Evolutionary conservation across 2,113 vertebrate genomes (phyloP), one percentile per base, ranked within the genome.

Genomic region (Pimephales promelas): DNA sequence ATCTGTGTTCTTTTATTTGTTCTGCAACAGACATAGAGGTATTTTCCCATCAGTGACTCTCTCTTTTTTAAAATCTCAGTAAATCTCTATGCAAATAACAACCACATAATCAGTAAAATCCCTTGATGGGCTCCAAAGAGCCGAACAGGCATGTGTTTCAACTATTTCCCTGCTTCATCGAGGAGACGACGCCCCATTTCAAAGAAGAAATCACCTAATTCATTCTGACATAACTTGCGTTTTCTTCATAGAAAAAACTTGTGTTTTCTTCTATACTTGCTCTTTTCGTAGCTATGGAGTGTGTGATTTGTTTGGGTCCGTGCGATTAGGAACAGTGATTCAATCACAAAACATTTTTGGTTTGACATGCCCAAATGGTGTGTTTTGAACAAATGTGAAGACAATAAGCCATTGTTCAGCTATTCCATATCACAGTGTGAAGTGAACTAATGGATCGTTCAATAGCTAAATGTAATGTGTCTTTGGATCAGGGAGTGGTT

Each of bases 351-450:
- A 82, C 71, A 81, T 76, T 71, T 83, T 85, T 80, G 61, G 31
- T 64, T 43, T 77, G 86, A 82, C 72, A 70, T 56, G 62, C 62
- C 62, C 83, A 82, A 80, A 49, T 47, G 86, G 81, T 70, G 34
- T 85, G 83, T 87, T 78, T 82, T 85, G 75, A 64, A 85, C 80
- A 87, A 85, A 81, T 24, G 40, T 74, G 62, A 85, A 52, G 83
- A 84, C 86, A 87, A 76, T 79, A 79, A 7, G 75, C 74, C 36
- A 70, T 14, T 81, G 80, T 70, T 83, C 59, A 75, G 80, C 52
- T 79, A 62, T 81, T 83, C 49, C 75, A 36, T 62, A 49, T 54
- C 22, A 68, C 64, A 70, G 36, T 61, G 52, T 79, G 28, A 81
- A 75, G 47, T 70, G 57, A 28, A 66, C 71, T 64, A 49, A 68